These are phyloP conservation scores for Andrena hattorfiana DNA, from an alignment of 2,888 invertebrate species.

Conservation along the genomic window DNA sequence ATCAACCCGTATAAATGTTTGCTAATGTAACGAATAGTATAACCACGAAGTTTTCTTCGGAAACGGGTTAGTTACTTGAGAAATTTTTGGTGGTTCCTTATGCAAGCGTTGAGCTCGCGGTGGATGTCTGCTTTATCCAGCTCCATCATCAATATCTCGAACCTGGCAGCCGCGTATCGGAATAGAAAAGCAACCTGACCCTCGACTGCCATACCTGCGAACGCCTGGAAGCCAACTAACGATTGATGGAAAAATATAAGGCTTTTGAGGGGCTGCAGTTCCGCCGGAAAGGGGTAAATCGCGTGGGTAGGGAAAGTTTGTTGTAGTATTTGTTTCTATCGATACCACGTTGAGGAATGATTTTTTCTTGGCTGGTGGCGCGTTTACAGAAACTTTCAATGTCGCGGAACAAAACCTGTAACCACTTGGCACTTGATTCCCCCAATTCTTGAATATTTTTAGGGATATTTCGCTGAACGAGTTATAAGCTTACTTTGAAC, in stretches of 20 bases:
- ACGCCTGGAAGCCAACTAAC: constrained; percentile 73
- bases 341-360: constrained; percentile 39
- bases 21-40: no score
- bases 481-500: constrained; percentile 51
- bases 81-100: constrained; percentile 70
- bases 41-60: no score
- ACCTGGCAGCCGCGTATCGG: constrained; percentile 72
- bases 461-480: background rate
- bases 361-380: constrained; percentile 33
- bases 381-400: constrained; percentile 64
- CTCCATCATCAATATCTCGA: constrained; percentile 70
- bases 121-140: constrained; percentile 48
- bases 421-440: background rate
- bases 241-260: constrained; percentile 74
- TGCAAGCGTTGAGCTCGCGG: constrained; percentile 67
- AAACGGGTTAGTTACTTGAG: constrained; percentile 60
- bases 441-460: background rate
- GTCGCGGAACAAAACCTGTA: constrained; percentile 57
- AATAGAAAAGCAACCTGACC: constrained; percentile 74
- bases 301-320: constrained; percentile 76
- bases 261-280: constrained; percentile 49
- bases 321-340: constrained; percentile 63
- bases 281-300: constrained; percentile 78
- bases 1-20: no score
- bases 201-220: constrained; percentile 73